phyloP scores from a whole-genome alignment of 1,140 invertebrate species.

The Bombus ignitus region DNA sequence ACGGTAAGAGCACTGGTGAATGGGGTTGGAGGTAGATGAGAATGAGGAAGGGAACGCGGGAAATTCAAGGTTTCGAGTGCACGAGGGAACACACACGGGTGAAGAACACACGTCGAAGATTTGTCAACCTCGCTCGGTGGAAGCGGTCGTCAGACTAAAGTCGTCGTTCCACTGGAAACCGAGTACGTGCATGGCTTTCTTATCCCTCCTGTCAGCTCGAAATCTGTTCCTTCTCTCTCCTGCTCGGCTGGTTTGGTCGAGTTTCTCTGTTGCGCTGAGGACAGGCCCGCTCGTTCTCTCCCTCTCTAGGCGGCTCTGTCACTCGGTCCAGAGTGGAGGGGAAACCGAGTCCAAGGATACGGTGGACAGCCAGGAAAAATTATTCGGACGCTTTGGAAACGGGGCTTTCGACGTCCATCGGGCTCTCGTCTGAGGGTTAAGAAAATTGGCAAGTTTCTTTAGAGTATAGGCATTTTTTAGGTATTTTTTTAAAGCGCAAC shows the following conservation, averaged over 20 bases:
- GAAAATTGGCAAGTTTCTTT: background rate
- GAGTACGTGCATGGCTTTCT: constrained; percentile 78
- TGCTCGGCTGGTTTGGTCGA: background rate
- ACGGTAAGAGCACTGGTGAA: no score
- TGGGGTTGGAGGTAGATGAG: background rate
- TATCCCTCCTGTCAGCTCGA: constrained; percentile 76
- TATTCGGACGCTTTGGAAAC: background rate
- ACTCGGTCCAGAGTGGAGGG: constrained; percentile 20
- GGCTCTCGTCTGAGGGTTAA: background rate
- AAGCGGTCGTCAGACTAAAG: constrained; percentile 81
- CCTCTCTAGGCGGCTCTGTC: constrained; percentile 17
- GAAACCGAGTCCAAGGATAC: constrained; percentile 49
- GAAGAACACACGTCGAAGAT: constrained; percentile 29
- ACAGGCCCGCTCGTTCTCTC: constrained; percentile 26
- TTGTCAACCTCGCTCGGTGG: constrained; percentile 78
- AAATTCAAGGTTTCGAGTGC: constrained; percentile 7
- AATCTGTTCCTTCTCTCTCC: constrained; percentile 56
- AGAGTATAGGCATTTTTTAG: background rate
- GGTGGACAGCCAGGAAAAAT: background rate
- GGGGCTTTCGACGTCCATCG: background rate
- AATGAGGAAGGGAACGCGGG: background rate
- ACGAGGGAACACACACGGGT: background rate
- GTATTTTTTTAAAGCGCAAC: background rate
- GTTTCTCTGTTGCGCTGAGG: constrained; percentile 3
- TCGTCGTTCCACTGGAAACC: constrained; percentile 71